phyloP scores from a whole-genome alignment of 1,140 invertebrate species.

The Tetragonula clypearis region DNA sequence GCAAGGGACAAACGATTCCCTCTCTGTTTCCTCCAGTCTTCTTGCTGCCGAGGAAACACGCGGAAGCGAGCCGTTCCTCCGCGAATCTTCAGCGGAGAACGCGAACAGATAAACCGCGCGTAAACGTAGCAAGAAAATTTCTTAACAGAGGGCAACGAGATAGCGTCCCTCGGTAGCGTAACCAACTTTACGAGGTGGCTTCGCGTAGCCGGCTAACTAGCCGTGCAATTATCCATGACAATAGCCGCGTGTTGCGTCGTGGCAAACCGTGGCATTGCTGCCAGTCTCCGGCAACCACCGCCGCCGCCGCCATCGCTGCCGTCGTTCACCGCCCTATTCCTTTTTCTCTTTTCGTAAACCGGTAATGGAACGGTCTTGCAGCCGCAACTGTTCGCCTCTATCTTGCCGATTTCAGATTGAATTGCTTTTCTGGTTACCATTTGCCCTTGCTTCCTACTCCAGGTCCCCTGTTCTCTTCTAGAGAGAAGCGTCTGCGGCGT shows the following conservation, averaged over 20 bases:
- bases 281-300: conserved; percentile 44
- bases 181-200: conserved; percentile 19
- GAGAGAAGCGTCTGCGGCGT: neutral
- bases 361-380: conserved; percentile 72
- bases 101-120: conserved; percentile 32
- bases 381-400: conserved; percentile 68
- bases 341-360: conserved; percentile 65
- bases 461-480: neutral
- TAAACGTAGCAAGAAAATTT: conserved; percentile 41
- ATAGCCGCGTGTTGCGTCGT: conserved; percentile 56
- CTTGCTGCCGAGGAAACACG: neutral
- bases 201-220: conserved; percentile 54
- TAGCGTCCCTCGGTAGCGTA: neutral
- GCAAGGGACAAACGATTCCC: neutral
- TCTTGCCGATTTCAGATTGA: conserved; percentile 73
- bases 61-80: neutral
- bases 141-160: conserved; percentile 36
- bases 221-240: conserved; percentile 63
- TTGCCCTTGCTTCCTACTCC: neutral
- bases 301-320: conserved; percentile 34
- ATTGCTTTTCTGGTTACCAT: conserved; percentile 68
- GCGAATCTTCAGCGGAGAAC: neutral
- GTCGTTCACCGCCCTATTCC: conserved; percentile 28
- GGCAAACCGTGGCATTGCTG: conserved; percentile 37
- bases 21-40: too few species aligned